Conservation (phyloP, 2,113 vertebrate genomes). For the Macquaria australasica region DNA sequence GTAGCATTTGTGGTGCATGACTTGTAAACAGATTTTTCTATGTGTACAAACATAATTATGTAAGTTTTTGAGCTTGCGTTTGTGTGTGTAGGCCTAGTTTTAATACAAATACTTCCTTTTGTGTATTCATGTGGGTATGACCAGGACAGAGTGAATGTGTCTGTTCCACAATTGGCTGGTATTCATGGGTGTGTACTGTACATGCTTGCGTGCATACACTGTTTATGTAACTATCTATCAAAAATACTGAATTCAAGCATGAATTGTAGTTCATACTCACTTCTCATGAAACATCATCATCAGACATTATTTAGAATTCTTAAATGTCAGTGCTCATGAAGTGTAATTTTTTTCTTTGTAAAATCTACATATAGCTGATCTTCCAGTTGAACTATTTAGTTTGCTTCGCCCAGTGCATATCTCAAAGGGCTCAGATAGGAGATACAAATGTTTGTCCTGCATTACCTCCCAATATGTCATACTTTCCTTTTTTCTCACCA, state of each 20-base stretch:
- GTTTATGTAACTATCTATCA: background rate
- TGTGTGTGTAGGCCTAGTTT: background rate
- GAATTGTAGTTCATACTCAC: background rate
- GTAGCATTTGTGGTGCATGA: slow-evolving; percentile 32
- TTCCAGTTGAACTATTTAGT: too few species aligned
- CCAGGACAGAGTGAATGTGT: slow-evolving; percentile 1
- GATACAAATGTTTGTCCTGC: background rate
- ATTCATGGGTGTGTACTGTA: background rate
- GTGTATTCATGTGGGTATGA: slow-evolving; percentile 7
- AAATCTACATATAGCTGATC: background rate
- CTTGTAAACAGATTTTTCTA: slow-evolving; percentile 23
- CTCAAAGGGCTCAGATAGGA: background rate
- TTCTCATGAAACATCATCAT: too few species aligned
- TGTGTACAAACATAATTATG: slow-evolving; percentile 6
- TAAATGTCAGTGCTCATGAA: background rate
- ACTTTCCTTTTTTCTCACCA: too few species aligned
- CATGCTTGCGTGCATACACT: background rate
- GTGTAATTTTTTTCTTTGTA: background rate
- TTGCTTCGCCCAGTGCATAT: background rate
- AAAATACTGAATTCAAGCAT: background rate
- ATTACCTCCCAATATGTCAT: background rate
- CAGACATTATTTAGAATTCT: background rate
- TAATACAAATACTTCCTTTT: background rate
- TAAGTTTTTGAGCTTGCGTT: background rate
- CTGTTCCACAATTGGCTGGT: slow-evolving; percentile 11